These are phyloP conservation scores for Heterodera carotae DNA, from an alignment of 1,140 invertebrate genomes.

Conservation along the genomic window DNA sequence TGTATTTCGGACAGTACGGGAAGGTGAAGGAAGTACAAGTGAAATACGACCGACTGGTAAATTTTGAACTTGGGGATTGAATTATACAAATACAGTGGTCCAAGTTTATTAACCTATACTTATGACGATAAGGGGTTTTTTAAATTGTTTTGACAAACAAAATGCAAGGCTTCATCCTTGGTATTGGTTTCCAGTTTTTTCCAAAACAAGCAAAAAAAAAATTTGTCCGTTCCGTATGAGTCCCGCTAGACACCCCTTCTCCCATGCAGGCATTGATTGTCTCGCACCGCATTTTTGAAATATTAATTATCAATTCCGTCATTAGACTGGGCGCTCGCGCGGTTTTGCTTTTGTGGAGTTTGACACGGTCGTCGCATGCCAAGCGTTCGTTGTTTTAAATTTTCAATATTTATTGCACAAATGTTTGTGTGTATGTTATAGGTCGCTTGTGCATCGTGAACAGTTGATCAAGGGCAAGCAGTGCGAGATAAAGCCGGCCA, in stretches of 20 bases:
- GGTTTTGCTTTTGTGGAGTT: slow-evolving; percentile 66
- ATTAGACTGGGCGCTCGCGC: slow-evolving; percentile 50
- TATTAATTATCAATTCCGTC: no score
- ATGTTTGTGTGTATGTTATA: not conserved
- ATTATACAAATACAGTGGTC: no score
- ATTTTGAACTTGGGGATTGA: not conserved
- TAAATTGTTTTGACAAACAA: no score
- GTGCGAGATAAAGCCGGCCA: slow-evolving; percentile 64
- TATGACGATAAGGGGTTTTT: no score
- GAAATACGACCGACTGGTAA: slow-evolving; percentile 62
- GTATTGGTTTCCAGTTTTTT: no score
- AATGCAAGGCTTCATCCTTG: no score
- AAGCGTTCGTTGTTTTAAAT: slow-evolving; percentile 23
- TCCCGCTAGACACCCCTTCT: no score
- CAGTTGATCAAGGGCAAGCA: slow-evolving; percentile 62
- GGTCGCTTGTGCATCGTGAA: slow-evolving; percentile 57
- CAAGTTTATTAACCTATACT: not conserved
- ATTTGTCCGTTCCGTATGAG: no score
- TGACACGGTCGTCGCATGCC: slow-evolving; percentile 59
- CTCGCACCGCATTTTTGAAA: no score
- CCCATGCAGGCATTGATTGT: no score
- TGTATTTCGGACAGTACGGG: slow-evolving; percentile 60
- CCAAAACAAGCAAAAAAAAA: no score
- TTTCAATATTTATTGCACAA: not conserved
- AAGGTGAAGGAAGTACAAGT: slow-evolving; percentile 64